Evolutionary conservation across 2,888 invertebrate genomes (phyloP), one percentile per base, ranked within the genome.

Genomic region (Muscina levida): DNA sequence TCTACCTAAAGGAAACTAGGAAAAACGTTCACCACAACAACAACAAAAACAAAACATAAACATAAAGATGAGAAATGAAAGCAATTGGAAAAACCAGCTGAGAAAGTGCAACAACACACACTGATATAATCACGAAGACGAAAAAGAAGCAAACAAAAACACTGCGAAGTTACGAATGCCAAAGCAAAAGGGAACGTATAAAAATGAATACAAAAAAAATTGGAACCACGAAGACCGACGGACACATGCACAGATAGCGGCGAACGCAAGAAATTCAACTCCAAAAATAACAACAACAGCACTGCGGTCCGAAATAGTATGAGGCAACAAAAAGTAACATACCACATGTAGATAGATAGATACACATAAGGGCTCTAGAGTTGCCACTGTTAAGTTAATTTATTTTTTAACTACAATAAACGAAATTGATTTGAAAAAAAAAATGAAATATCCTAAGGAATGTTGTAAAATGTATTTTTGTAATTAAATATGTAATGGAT

Each of bases 81-180:
- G 72, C 70, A 78, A 72, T 70, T 75, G 78, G 71, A 68, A 78
- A 76, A 75, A 72, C 77, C 82, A 82, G 78, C 78, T 71, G 75
- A 71, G 57, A 76, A 78, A 78, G 68, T 78, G 80, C 77, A 81
- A 53, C 77, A 80, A 71, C 59, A 59, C 31, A 39, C 57, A 31
- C 31, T 31, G 31, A 31, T 31, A 8, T n/a, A n/a, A n/a, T n/a
- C n/a, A n/a, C n/a, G n/a, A n/a, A n/a, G n/a, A n/a, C n/a, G n/a
- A n/a, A n/a, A n/a, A n/a, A n/a, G n/a, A 51, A 1, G 5, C n/a
- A 15, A 15, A 22, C 62, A 22, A 77, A 66, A 46, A 65, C n/a
- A 6, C 37, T 24, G 22, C 13, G 26, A 31, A 66, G 46, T 62
- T 70, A 66, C 62, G 51, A 67, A 67, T 51, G 48, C 48, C 51